A percentile compares a stretch with the other conserved stretches of the same genome.
Evolutionary conservation across 2,888 invertebrate genomes (phyloP).

Genomic region (Rhamphomyia laevipes): DNA sequence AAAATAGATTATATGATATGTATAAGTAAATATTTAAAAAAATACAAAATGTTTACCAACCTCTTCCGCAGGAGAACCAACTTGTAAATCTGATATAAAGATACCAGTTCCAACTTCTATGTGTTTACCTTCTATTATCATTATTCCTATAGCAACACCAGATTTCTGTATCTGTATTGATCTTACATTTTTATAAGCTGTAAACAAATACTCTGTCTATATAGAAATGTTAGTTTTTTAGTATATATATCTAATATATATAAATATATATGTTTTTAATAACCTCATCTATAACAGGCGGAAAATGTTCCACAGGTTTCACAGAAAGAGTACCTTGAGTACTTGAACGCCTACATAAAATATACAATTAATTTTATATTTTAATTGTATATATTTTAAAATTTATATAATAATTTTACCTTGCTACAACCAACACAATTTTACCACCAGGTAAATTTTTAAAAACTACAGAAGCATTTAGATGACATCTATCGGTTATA

Average conservation of each 20-base stretch:
- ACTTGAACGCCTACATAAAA: conserved; percentile 23
- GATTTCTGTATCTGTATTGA: conserved; percentile 79
- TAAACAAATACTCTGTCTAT: conserved; percentile 15
- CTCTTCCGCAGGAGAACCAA: conserved; percentile 77
- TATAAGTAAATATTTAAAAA: not conserved
- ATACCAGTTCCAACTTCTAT: conserved; percentile 85
- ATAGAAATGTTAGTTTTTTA: not conserved
- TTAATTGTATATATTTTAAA: not conserved
- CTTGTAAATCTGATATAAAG: conserved; percentile 86
- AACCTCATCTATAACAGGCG: conserved; percentile 72
- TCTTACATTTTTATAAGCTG: conserved; percentile 63
- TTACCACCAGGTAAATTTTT: conserved; percentile 73
- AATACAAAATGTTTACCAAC: conserved; percentile 37
- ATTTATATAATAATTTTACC: conserved; percentile 50
- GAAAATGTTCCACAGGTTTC: conserved; percentile 77
- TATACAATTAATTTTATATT: not conserved
- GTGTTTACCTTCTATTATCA: conserved; percentile 91
- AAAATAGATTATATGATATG: conserved; percentile 4
- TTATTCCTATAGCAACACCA: conserved; percentile 66
- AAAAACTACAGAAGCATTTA: conserved; percentile 93
- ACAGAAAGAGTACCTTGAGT: conserved; percentile 63
- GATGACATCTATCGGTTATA: conserved; percentile 85
- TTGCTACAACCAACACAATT: conserved; percentile 75
- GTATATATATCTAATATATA: not conserved
- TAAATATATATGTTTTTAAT: too few relatives aligned